Percentiles rank a stretch among this genome's conserved stretches.
Evolutionary conservation across 2,797 vertebrate genomes (phyloP).

Genomic region (Prionace glauca): DNA sequence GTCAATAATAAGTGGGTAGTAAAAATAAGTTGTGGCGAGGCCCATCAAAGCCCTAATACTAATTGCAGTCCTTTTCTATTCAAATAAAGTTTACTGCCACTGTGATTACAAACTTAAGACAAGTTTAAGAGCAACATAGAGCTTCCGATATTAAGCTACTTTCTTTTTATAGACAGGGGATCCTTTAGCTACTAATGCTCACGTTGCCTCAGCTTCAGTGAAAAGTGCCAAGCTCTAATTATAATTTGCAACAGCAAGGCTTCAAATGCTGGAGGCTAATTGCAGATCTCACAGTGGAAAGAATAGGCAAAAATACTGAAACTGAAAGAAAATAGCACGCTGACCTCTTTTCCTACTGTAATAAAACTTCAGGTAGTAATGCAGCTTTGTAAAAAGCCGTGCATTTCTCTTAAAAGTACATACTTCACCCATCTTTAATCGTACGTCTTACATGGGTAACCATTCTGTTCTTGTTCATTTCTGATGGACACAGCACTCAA

Average conservation of each 20-base stretch:
- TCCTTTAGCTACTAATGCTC: conserved; percentile 47
- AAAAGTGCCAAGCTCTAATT: conserved; percentile 48
- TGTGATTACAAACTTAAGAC: background rate
- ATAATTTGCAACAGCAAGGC: conserved; percentile 46
- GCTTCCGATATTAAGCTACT: background rate
- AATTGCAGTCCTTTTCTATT: background rate
- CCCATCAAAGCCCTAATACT: background rate
- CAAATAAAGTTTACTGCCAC: background rate
- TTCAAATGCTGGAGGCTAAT: conserved; percentile 42
- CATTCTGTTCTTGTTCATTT: conserved; percentile 46
- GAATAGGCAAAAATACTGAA: background rate
- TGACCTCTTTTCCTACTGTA: conserved; percentile 26
- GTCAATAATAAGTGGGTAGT: background rate
- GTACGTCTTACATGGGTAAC: conserved; percentile 47
- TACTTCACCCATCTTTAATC: conserved; percentile 38
- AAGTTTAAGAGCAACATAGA: background rate
- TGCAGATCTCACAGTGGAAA: conserved; percentile 46
- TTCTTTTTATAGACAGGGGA: conserved; percentile 39
- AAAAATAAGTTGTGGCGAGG: background rate
- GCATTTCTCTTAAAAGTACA: conserved; percentile 36
- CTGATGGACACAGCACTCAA: conserved; percentile 39
- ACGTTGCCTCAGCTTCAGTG: conserved; percentile 48
- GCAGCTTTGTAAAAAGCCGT: conserved; percentile 40
- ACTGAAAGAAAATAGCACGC: conserved; percentile 46
- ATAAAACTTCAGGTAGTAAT: conserved; percentile 44